A percentile compares a stretch with the other conserved stretches of the same genome.
Evolutionary conservation across 2,113 vertebrate species (phyloP).

Genomic region (Sciurus niger): DNA sequence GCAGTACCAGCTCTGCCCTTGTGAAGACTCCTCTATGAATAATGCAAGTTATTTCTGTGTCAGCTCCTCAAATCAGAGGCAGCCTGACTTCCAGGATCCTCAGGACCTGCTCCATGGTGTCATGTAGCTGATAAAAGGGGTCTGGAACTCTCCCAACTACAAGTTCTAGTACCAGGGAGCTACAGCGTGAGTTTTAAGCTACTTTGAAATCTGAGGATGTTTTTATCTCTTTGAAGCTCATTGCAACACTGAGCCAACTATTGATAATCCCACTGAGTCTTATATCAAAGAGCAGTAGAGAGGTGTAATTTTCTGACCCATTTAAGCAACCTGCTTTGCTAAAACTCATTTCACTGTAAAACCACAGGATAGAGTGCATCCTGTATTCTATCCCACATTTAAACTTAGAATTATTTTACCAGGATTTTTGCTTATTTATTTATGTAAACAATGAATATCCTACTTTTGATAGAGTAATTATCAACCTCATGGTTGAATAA

Average conservation of each 20-base stretch:
- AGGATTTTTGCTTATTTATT: neutral
- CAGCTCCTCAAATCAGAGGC: slow-evolving; percentile 71
- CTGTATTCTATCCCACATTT: slow-evolving; percentile 2
- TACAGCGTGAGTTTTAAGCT: slow-evolving; percentile 69
- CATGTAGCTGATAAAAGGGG: slow-evolving; percentile 39
- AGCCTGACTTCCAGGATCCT: slow-evolving; percentile 40
- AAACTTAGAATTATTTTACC: slow-evolving; percentile 42
- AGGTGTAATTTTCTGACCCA: slow-evolving; percentile 63
- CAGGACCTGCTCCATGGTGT: neutral
- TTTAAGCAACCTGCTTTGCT: slow-evolving; percentile 62
- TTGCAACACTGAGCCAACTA: slow-evolving; percentile 38
- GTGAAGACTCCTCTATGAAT: slow-evolving; percentile 50
- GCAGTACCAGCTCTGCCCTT: slow-evolving; percentile 44
- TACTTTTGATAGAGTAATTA: slow-evolving; percentile 38
- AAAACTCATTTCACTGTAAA: slow-evolving; percentile 72
- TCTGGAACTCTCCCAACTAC: slow-evolving; percentile 20
- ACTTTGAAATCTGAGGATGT: slow-evolving; percentile 62
- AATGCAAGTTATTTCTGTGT: slow-evolving; percentile 73
- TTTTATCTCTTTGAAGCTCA: slow-evolving; percentile 61
- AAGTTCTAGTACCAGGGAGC: slow-evolving; percentile 3
- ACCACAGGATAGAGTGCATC: neutral
- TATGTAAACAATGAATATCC: neutral
- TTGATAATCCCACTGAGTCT: slow-evolving; percentile 67
- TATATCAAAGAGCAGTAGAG: slow-evolving; percentile 60
- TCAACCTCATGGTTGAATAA: neutral